Evolutionary conservation across 2,113 vertebrate species (phyloP).

Genomic region (Speoplatyrhinus poulsoni): DNA sequence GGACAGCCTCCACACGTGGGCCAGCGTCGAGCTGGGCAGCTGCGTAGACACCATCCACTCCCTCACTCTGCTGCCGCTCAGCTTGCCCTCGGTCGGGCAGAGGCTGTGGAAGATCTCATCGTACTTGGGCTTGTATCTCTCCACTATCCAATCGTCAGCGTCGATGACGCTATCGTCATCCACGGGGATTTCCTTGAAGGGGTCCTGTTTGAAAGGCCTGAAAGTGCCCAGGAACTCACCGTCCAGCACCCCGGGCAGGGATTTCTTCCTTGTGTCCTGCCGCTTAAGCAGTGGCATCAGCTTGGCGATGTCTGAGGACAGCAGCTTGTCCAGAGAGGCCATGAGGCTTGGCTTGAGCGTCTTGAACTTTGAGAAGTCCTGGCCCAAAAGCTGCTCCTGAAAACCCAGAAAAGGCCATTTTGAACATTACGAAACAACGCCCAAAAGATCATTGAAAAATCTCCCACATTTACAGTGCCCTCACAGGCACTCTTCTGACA

Average conservation of each 20-base stretch:
- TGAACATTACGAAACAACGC: neutral
- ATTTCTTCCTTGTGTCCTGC: slow-evolving; percentile 75
- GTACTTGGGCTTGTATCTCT: slow-evolving; percentile 87
- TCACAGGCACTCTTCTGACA: too few species aligned
- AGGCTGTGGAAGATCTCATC: slow-evolving; percentile 92
- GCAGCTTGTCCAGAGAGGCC: slow-evolving; percentile 83
- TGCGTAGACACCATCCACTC: slow-evolving; percentile 87
- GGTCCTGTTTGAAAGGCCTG: slow-evolving; percentile 76
- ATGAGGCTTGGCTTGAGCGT: slow-evolving; percentile 82
- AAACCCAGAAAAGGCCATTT: neutral
- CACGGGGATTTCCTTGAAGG: slow-evolving; percentile 56
- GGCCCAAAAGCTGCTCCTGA: slow-evolving; percentile 83
- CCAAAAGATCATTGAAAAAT: neutral
- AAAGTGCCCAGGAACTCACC: slow-evolving; percentile 83
- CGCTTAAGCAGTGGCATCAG: slow-evolving; percentile 84
- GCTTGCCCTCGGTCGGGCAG: slow-evolving; percentile 82
- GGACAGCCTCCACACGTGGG: slow-evolving; percentile 88
- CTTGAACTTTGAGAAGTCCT: slow-evolving; percentile 88
- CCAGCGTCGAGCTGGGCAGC: slow-evolving; percentile 86
- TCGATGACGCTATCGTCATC: slow-evolving; percentile 61
- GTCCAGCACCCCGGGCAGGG: slow-evolving; percentile 75
- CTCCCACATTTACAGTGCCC: neutral
- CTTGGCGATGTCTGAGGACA: slow-evolving; percentile 82
- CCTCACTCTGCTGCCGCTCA: slow-evolving; percentile 84
- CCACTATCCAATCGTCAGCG: slow-evolving; percentile 83